phyloP scores from a whole-genome alignment of 2,113 vertebrate species.

The Acanthisitta chloris region DNA sequence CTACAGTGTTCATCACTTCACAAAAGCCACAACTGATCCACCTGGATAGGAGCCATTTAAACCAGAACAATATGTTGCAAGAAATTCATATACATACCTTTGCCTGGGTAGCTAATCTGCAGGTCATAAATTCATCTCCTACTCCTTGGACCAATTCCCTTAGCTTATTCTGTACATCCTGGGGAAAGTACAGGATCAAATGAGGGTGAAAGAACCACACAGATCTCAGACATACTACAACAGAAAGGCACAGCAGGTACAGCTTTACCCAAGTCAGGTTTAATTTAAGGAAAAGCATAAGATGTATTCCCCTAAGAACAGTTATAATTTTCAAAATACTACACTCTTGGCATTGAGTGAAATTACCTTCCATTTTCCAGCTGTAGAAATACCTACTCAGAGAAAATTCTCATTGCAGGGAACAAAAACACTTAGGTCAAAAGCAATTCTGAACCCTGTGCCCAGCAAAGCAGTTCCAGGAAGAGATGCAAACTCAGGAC shows the following conservation, averaged over 20 bases:
- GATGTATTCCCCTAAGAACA: background rate
- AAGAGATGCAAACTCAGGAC: background rate
- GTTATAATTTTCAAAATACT: background rate
- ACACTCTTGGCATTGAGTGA: background rate
- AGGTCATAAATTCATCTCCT: conserved; percentile 94
- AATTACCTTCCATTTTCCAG: background rate
- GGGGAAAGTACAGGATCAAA: background rate
- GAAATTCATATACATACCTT: conserved; percentile 82
- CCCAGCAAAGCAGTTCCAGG: background rate
- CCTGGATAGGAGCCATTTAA: background rate
- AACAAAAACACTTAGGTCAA: background rate
- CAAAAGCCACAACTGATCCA: background rate
- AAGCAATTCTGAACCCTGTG: background rate
- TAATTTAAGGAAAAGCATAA: background rate
- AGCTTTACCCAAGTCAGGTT: background rate
- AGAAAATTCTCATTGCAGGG: background rate
- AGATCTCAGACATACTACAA: background rate
- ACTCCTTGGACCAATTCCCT: conserved; percentile 86
- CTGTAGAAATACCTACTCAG: background rate
- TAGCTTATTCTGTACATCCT: conserved; percentile 94
- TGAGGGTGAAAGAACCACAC: background rate
- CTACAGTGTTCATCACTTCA: background rate
- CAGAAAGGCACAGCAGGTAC: background rate
- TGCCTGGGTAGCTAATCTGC: conserved; percentile 84
- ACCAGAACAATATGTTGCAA: background rate